Conservation (phyloP, 2,797 vertebrate genomes). For the Arctocebus calabarensis region DNA sequence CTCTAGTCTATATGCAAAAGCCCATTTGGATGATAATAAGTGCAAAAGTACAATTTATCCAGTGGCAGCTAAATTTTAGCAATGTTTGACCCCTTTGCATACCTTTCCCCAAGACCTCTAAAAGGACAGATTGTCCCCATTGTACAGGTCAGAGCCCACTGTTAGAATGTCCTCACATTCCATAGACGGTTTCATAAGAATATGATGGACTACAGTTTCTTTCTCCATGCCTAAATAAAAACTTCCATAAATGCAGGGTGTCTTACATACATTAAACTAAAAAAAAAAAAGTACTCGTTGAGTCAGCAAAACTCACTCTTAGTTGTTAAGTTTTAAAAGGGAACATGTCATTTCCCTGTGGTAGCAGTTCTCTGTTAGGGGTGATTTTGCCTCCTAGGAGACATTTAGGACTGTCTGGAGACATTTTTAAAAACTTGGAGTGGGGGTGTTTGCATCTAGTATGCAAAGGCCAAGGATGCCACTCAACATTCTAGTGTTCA, state of each 20-base stretch:
- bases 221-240: not conserved
- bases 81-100: not conserved
- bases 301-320: not conserved
- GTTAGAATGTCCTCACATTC: not conserved
- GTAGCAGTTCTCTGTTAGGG: not conserved
- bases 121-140: not conserved
- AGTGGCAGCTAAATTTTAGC: not conserved
- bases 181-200: not conserved
- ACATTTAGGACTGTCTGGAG: not conserved
- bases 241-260: not conserved
- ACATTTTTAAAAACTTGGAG: not conserved
- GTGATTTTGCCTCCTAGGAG: not conserved
- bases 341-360: conserved; percentile 11
- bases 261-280: not conserved
- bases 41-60: not conserved
- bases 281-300: not conserved
- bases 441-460: not conserved
- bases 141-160: not conserved
- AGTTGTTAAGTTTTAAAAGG: not conserved
- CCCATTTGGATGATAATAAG: not conserved
- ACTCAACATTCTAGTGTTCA: not conserved
- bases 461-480: not conserved
- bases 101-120: not conserved
- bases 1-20: not conserved
- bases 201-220: not conserved